phyloP scores from a whole-genome alignment of 1,140 invertebrate genomes.

The Drosophila novamexicana region DNA sequence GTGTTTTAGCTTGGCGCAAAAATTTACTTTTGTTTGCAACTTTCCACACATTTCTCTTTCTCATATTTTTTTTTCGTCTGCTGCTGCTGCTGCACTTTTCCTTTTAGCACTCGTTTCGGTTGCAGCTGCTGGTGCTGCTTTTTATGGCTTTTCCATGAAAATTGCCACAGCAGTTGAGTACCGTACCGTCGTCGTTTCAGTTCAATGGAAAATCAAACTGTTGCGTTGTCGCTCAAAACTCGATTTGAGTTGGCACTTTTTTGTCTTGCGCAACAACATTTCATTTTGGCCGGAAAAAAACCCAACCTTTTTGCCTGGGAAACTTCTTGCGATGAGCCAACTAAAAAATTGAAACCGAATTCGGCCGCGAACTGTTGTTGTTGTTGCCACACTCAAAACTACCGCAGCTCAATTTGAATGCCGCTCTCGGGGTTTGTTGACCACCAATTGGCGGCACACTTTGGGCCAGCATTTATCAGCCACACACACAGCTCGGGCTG shows the following conservation, averaged over 20 bases:
- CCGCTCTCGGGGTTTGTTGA: not conserved
- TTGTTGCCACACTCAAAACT: constrained; percentile 5
- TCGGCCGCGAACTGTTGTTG: not conserved
- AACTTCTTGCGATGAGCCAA: constrained; percentile 1
- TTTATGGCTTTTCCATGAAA: constrained; percentile 80
- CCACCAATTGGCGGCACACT: constrained; percentile 15
- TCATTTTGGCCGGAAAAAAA: constrained; percentile 16
- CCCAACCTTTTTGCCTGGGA: constrained; percentile 10
- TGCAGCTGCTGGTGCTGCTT: constrained; percentile 42
- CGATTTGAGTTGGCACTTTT: constrained; percentile 41
- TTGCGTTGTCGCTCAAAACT: constrained; percentile 65
- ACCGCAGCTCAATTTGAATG: constrained; percentile 3
- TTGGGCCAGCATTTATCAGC: constrained; percentile 20
- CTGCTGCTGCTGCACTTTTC: constrained; percentile 68
- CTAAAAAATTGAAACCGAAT: constrained; percentile 12
- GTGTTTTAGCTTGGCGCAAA: constrained; percentile 40
- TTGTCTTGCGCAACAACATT: constrained; percentile 42
- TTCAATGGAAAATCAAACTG: constrained; percentile 78
- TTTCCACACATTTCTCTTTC: constrained; percentile 78
- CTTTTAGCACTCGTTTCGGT: constrained; percentile 69
- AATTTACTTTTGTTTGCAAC: constrained; percentile 76
- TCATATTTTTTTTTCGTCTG: constrained; percentile 25
- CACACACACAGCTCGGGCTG: not conserved
- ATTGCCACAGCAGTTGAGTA: constrained; percentile 55
- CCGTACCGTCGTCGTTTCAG: constrained; percentile 11